Evolutionary conservation across 1,140 invertebrate species (phyloP), one percentile per base, ranked within the genome.

Genomic region (Ridgeia piscesae): DNA sequence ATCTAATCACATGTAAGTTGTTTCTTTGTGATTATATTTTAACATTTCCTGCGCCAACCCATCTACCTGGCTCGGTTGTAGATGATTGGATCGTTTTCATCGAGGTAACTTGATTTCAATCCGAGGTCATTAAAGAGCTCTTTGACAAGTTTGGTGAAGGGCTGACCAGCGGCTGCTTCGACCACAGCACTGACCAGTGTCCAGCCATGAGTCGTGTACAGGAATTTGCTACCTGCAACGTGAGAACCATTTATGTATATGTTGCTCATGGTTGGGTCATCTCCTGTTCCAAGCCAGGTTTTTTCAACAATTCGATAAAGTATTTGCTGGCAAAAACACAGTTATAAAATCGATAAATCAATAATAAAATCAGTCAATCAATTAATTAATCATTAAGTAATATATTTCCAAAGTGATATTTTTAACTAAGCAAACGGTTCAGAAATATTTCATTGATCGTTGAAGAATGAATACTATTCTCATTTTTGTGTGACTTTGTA

Each of bases 141-240:
- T 27, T 92, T 94, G 42, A 97, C 94, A 8, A 96, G 92, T 48
- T 95, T 94, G 4, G 94, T 92, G 95, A 97, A 97, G 9, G 95
- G 94, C 92, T 95, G 95, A 89, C 95, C 95, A 0, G 96, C 93
- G n/a, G 95, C 96, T 50, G 95, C 95, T 94, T 97, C 97, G 0
- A 97, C 93, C 14, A 97, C 96, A 33, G 97, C 97, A 94, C 96
- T 96, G 6, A 97, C 94, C 11, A 97, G 94, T 6, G 97, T 97
- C 94, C 95, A 97, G 0, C 96, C 97, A 94, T 96, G 96, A 34
- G 97, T 97, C 17, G 97, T 96, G 93, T 97, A 97, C 6, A 95
- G 93, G 94, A 95, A 97, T 92, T 96, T 96, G 6, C 94, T 95
- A 1, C 96, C 97, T 97, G 93, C 9, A 93, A 94, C 4, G 42